Evolutionary conservation across 2,888 invertebrate genomes (phyloP).

Genomic region (Bombylius major): DNA sequence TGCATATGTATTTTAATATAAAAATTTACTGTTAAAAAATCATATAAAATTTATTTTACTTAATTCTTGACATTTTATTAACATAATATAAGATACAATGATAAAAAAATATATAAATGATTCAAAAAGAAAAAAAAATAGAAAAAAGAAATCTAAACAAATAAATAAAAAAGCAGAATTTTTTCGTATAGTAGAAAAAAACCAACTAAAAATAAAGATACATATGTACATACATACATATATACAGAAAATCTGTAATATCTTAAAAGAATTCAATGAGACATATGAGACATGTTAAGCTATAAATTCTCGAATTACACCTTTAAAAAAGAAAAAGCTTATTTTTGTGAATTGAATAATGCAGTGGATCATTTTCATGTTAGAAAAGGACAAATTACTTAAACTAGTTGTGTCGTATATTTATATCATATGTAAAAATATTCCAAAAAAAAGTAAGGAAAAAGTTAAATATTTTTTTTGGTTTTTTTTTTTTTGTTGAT

Average conservation of each 20-base stretch:
- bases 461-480: too few species aligned
- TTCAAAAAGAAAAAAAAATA: not conserved
- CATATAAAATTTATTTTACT: not conserved
- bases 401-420: too few species aligned
- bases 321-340: not conserved
- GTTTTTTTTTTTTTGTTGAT: too few species aligned
- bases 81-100: not conserved
- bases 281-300: not conserved
- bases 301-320: not conserved
- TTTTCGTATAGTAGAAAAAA: too few species aligned
- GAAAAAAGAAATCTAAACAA: not conserved
- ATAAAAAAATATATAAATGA: not conserved
- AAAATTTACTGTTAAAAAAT: not conserved
- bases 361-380: too few species aligned
- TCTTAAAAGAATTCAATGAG: not conserved
- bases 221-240: too few species aligned
- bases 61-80: not conserved
- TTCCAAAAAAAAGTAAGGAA: too few species aligned
- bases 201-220: too few species aligned
- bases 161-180: not conserved
- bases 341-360: too few species aligned
- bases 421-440: too few species aligned
- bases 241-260: too few species aligned
- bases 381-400: too few species aligned
- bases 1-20: not conserved